phyloP scores from a whole-genome alignment of 2,888 invertebrate genomes.

The Lagria hirta region DNA sequence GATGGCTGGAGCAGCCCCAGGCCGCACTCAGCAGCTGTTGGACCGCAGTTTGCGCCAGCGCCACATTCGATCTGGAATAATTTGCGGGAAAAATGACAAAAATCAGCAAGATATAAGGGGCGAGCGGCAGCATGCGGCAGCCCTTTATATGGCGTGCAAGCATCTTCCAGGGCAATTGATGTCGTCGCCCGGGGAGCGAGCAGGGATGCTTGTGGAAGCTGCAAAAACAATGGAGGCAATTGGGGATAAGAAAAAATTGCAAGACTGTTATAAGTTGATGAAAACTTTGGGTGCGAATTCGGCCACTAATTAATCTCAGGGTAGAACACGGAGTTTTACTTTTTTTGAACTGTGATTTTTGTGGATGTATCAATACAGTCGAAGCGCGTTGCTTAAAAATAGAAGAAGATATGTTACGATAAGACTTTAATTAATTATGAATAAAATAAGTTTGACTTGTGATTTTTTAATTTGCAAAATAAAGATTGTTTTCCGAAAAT shows the following conservation, averaged over 20 bases:
- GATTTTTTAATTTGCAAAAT: neutral
- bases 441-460: neutral
- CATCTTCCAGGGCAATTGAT: slow-evolving; percentile 83
- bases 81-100: slow-evolving; percentile 76
- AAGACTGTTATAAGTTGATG: slow-evolving; percentile 86
- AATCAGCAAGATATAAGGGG: slow-evolving; percentile 66
- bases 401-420: no score
- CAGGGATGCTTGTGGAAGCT: slow-evolving; percentile 92
- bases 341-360: no score
- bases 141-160: slow-evolving; percentile 86
- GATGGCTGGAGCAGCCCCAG: slow-evolving; percentile 94
- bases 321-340: no score
- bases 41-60: slow-evolving; percentile 84
- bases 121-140: slow-evolving; percentile 86
- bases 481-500: no score
- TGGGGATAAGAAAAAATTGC: slow-evolving; percentile 83
- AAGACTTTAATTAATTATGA: no score
- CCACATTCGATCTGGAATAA: slow-evolving; percentile 70
- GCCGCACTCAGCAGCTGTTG: slow-evolving; percentile 73
- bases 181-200: slow-evolving; percentile 85
- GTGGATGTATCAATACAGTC: no score
- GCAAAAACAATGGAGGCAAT: slow-evolving; percentile 87
- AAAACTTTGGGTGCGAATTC: slow-evolving; percentile 65
- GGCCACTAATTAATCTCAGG: slow-evolving; percentile 36
- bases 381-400: no score